These are phyloP conservation scores for Chymomyza procnemis DNA, from an alignment of 2,888 invertebrate genomes.

Conservation along the genomic window DNA sequence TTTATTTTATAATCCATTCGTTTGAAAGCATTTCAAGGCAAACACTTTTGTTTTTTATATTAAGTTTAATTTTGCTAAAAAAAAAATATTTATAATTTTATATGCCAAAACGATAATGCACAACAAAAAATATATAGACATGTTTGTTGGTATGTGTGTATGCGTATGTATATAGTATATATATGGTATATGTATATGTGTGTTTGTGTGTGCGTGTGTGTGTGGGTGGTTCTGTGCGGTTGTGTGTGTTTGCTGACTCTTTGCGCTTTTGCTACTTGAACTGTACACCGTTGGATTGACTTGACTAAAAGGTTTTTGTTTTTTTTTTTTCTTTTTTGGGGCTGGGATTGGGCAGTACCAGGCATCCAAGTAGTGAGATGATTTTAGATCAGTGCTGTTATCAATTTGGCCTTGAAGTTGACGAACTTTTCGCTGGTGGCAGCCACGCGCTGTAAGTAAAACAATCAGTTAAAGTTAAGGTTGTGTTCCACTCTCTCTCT, in stretches of 20 bases:
- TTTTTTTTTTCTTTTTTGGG: too few relatives aligned
- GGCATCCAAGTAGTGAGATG: slow-evolving; percentile 26
- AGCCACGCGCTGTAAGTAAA: slow-evolving; percentile 83
- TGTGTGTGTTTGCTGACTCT: slow-evolving; percentile 42
- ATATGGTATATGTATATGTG: background rate
- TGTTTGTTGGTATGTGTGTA: slow-evolving; percentile 22
- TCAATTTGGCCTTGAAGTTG: slow-evolving; percentile 94
- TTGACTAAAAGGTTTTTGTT: slow-evolving; percentile 59
- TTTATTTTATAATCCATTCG: slow-evolving; percentile 37
- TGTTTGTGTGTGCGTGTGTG: background rate
- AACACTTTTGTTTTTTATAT: background rate
- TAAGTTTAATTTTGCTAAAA: background rate
- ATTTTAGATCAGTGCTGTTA: slow-evolving; percentile 91
- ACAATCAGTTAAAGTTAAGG: too few relatives aligned
- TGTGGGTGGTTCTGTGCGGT: slow-evolving; percentile 18
- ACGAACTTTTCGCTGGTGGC: slow-evolving; percentile 94
- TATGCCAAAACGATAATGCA: slow-evolving; percentile 35
- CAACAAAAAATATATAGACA: slow-evolving; percentile 26
- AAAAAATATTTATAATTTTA: slow-evolving; percentile 23
- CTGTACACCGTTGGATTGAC: slow-evolving; percentile 58
- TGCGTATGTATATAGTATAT: slow-evolving; percentile 7
- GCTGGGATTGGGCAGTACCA: slow-evolving; percentile 6
- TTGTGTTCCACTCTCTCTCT: too few relatives aligned
- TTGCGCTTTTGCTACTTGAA: slow-evolving; percentile 23
- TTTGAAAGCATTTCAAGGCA: slow-evolving; percentile 33